phyloP scores from a whole-genome alignment of 2,113 vertebrate species.

The Toxotes chatareus region DNA sequence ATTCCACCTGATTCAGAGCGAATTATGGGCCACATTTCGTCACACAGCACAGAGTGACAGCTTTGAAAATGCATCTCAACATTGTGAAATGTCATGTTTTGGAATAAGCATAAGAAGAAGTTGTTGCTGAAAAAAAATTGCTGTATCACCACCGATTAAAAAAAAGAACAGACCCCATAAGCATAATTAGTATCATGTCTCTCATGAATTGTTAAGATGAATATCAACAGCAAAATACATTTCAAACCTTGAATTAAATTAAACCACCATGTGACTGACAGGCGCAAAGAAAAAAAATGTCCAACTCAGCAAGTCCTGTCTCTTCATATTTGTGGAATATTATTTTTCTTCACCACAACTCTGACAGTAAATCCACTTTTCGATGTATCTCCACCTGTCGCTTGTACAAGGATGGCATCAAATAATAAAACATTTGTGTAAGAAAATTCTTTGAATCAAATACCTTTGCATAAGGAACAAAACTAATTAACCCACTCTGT shows the following conservation, averaged over 20 bases:
- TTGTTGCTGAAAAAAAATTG: no score
- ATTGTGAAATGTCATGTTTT: constrained; percentile 37
- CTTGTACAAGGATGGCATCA: background rate
- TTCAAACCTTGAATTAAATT: background rate
- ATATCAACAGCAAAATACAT: constrained; percentile 4
- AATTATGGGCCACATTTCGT: constrained; percentile 33
- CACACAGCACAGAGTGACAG: background rate
- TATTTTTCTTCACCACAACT: background rate
- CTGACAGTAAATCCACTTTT: background rate
- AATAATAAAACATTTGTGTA: background rate
- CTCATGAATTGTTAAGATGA: background rate
- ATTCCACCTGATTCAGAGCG: background rate
- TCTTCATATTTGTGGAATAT: background rate
- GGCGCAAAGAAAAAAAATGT: constrained; percentile 15
- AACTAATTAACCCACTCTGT: background rate
- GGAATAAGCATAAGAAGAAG: background rate
- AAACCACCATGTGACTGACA: background rate
- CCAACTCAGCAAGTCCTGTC: constrained; percentile 5
- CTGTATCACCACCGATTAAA: no score
- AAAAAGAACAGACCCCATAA: background rate
- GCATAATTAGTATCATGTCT: background rate
- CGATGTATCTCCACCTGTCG: background rate
- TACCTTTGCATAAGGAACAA: background rate
- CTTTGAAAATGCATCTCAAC: constrained; percentile 24
- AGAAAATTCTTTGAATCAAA: background rate